phyloP scores from a whole-genome alignment of 2,797 vertebrate species.

The Taeniopygia guttata region DNA sequence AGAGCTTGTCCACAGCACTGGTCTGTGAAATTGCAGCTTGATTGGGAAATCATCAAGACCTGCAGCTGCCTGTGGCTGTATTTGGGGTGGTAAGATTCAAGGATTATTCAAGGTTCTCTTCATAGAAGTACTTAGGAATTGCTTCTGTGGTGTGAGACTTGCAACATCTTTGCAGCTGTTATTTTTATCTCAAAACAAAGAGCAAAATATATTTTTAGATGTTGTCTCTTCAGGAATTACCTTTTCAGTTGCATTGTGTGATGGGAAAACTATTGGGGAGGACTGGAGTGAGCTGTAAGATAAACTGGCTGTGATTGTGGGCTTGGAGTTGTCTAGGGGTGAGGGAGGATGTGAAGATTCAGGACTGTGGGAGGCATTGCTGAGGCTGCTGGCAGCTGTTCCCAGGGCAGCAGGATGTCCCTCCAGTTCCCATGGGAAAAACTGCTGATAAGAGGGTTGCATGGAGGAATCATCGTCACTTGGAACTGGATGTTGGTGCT shows the following conservation, averaged over 20 bases:
- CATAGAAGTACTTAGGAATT: neutral
- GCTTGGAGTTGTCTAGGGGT: neutral
- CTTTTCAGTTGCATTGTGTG: neutral
- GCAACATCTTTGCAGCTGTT: neutral
- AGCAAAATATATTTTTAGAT: neutral
- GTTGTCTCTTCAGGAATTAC: neutral
- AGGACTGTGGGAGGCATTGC: neutral
- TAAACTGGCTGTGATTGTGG: neutral
- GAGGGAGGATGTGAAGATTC: neutral
- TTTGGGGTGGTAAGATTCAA: neutral
- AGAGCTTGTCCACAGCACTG: neutral
- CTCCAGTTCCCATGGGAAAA: neutral
- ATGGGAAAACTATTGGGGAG: neutral
- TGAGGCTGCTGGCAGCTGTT: neutral
- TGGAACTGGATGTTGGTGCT: neutral
- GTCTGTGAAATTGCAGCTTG: neutral
- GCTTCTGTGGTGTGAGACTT: neutral
- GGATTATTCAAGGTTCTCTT: neutral
- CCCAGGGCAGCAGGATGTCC: neutral
- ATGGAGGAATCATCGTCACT: rapidly evolving
- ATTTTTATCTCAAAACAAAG: neutral
- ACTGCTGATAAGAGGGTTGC: neutral
- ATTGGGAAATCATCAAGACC: neutral
- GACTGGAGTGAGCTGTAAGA: neutral
- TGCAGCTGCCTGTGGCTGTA: neutral